phyloP scores from a whole-genome alignment of 2,888 invertebrate species.

The Hecatera dysodea region DNA sequence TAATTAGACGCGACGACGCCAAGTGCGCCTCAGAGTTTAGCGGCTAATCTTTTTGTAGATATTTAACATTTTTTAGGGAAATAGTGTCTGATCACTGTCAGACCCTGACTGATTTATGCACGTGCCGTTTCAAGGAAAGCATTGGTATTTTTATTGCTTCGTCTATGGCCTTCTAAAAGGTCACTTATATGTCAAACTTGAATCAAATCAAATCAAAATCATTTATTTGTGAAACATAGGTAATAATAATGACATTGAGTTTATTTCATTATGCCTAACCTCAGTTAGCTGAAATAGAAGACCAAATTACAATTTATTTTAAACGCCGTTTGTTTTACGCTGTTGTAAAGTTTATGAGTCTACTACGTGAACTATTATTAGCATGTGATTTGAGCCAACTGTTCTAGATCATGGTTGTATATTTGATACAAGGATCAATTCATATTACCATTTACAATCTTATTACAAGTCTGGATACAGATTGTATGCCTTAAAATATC shows the following conservation, averaged over 20 bases:
- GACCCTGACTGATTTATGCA: slow-evolving; percentile 36
- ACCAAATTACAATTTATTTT: slow-evolving; percentile 56
- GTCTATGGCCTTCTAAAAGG: slow-evolving; percentile 59
- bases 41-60: slow-evolving; percentile 51
- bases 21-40: slow-evolving; percentile 57
- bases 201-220: too few relatives aligned
- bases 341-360: slow-evolving; percentile 63
- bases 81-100: slow-evolving; percentile 49
- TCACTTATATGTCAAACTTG: slow-evolving; percentile 36
- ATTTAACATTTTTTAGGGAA: slow-evolving; percentile 50
- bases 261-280: slow-evolving; percentile 18
- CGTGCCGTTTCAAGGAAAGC: slow-evolving; percentile 45
- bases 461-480: slow-evolving; percentile 32
- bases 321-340: slow-evolving; percentile 63
- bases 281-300: slow-evolving; percentile 52
- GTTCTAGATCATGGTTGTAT: slow-evolving; percentile 71
- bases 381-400: slow-evolving; percentile 70
- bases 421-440: slow-evolving; percentile 56
- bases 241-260: too few relatives aligned
- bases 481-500: slow-evolving; percentile 15
- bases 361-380: slow-evolving; percentile 67
- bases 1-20: slow-evolving; percentile 78
- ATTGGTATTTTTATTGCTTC: slow-evolving; percentile 52
- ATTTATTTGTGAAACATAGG: too few relatives aligned
- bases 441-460: slow-evolving; percentile 44